Base-by-base conservation (phyloP, 2,797 vertebrate genomes). In the Remorina albescens region DNA sequence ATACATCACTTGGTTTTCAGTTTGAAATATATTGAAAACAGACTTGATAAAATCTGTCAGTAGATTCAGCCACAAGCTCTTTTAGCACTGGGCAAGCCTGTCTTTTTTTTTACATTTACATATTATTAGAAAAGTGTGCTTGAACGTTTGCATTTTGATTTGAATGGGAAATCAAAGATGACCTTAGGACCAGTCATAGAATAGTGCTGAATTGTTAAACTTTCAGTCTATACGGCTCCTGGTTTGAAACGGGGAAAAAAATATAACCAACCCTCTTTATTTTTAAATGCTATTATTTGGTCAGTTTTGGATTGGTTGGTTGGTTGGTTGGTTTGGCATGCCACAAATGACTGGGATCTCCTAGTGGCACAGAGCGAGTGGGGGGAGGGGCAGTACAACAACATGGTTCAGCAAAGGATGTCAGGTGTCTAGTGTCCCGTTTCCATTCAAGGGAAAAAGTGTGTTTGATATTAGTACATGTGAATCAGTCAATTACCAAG, bases 371-470 rank as follows among this genome's bases (percentile, higher is more conserved):
- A 46, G 16, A 50, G 49, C 15, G 41, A 32, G 16, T 36, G 53
- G n/a, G 46, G 28, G 55, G 42, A 46, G 36, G 49, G 53, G 41
- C 19, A 37, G 34, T 67, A 56, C 28, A 67, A 46, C 60, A 63
- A 70, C 70, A 77, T 70, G 62, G 62, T 58, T 25, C 59, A 74
- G 69, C 75, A 75, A 74, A 55, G 8, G 69, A 76, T 70, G 60
- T 59, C 59, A 74, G 74, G 74, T 76, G 36, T 59, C 59, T 76
- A 74, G 74, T 76, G 36, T 56, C 69, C 70, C 47, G 71, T 82
- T 67, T 85, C 66, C 80, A 58, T 51, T 86, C 69, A 77, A 88
- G 67, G 91, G 71, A 83, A 91, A 87, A 88, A 91, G 64, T 88
- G 64, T 77, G 76, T 86, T 82, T n/a, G 64, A 67, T 80, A 74